Base-by-base conservation (phyloP, 1,140 invertebrate genomes). In the Kradibia gibbosae region DNA sequence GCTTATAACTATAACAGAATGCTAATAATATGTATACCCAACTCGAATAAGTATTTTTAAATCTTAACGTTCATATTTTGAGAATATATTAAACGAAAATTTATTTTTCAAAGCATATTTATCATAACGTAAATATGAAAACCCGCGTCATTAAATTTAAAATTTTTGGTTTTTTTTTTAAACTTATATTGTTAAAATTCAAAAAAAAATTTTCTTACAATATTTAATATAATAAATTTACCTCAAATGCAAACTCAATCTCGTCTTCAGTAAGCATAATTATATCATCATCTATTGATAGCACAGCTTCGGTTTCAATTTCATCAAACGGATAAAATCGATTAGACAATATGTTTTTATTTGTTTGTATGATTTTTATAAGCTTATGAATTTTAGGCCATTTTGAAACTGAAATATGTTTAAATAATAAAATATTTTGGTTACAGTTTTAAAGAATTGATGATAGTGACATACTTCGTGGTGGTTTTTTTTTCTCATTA, bases 261-360 rank as follows among this genome's bases (percentile, higher is more conserved):
- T 98, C 97, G 92, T 98, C 97, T 8, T 96, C 93, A 31, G 97
- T 98, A 80, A 99, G 89, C 97, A 98, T 98, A 15, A 97, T 94
- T 84, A 98, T 98, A 88, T 98, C 97, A 91, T 98, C 97, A 89
- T 98, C 97, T 83, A 98, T 96, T 1, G 96, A 96, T 84, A 98
- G 90, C 81, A 98, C 95, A 55, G 96, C 97, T 91, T 98, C 97
- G 1, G 97, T 98, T 92, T 98, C 96, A 83, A 98, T 98, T 89
- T 98, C 97, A 84, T 95, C 94, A 89, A 97, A 98, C 0, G 97
- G 97, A 91, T 94, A 97, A 91, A 98, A 98, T 82, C 98, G 93
- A 90, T 99, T 99, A 4, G 97, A 98, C 25, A 99, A 91, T 90
- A 96, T 96, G 91, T 99, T 99, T 86, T 96, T 96, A 86, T 95